Percentiles rank a stretch among this genome's conserved stretches.
These are phyloP conservation scores for Stenoptilia bipunctidactyla DNA, from an alignment of 2,888 invertebrate genomes.

Conservation along the genomic window DNA sequence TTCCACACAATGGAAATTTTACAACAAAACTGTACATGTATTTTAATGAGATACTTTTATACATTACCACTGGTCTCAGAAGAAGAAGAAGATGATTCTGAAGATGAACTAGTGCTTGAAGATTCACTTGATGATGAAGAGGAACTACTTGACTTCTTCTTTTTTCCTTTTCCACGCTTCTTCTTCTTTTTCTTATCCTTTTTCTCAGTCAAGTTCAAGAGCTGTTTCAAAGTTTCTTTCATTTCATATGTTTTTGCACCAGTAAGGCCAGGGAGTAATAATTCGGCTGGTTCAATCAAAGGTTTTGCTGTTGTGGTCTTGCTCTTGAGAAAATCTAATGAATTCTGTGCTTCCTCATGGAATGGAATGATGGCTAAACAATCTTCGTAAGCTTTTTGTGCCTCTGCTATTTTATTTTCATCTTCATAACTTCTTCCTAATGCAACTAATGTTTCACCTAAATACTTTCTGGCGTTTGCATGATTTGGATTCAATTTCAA, in stretches of 20 bases:
- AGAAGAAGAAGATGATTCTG: constrained; percentile 71
- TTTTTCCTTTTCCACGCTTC: constrained; percentile 75
- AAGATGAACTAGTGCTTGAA: constrained; percentile 74
- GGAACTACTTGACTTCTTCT: constrained; percentile 74
- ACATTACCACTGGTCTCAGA: constrained; percentile 65
- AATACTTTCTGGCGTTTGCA: constrained; percentile 93
- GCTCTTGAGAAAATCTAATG: constrained; percentile 83
- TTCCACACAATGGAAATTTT: no score
- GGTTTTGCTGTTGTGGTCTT: constrained; percentile 72
- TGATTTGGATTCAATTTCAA: constrained; percentile 90
- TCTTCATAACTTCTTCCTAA: constrained; percentile 90
- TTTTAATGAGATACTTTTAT: constrained; percentile 13
- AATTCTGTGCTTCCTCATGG: constrained; percentile 89
- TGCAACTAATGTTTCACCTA: constrained; percentile 93
- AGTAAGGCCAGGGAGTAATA: constrained; percentile 72
- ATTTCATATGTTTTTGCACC: constrained; percentile 72
- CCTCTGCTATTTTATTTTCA: constrained; percentile 87
- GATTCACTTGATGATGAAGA: constrained; percentile 79
- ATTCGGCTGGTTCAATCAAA: constrained; percentile 74
- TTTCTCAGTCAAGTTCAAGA: constrained; percentile 73
- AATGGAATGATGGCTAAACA: constrained; percentile 87
- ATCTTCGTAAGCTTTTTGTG: constrained; percentile 86
- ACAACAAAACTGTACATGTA: constrained; percentile 10
- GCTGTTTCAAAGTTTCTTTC: constrained; percentile 75
- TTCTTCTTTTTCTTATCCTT: constrained; percentile 77